Evolutionary conservation across 2,797 vertebrate species (phyloP), one percentile per base, ranked within the genome.

Genomic region (Macropodus opercularis): DNA sequence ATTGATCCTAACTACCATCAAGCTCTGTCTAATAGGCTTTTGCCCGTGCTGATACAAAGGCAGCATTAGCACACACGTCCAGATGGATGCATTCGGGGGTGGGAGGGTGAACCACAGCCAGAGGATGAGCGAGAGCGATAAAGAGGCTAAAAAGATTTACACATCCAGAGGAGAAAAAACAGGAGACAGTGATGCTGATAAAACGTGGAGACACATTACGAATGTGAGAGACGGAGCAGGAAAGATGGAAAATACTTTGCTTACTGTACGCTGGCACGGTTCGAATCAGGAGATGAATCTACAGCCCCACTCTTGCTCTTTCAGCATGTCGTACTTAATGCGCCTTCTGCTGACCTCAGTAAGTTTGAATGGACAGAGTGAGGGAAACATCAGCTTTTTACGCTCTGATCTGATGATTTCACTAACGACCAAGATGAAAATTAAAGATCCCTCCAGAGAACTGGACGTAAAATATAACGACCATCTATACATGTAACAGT

Each of bases 1-100:
- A 93, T 79, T 77, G 85, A 86, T 87, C 64, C 63, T 73, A 79
- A 81, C 73, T 60, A 83, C 81, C 82, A 81, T 75, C 51, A 6
- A 69, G 72, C 57, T 75, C 83, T n/a, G 29, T 63, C 79, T 90
- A 88, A 89, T 84, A 86, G 89, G 75, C 79, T 77, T 77, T 75
- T 85, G 79, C 64, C 31, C 18, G 7, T 35, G 46, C 47, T 70
- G 70, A 75, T 86, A 81, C 84, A 87, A 88, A 81, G 87, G 85
- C 80, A 81, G 85, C 86, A 85, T 84, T 86, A 85, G 83, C 19
- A 39, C 69, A 80, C 69, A 72, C 55, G 78, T 78, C 69, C 81
- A 84, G 79, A 87, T 84, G 79, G 85, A 81, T 72, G 74, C 44
- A 48, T 58, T 65, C 29, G 39, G 60, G 32, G 70, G 50, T 58